phyloP scores from a whole-genome alignment of 2,888 invertebrate genomes.

The Harmothoe impar region DNA sequence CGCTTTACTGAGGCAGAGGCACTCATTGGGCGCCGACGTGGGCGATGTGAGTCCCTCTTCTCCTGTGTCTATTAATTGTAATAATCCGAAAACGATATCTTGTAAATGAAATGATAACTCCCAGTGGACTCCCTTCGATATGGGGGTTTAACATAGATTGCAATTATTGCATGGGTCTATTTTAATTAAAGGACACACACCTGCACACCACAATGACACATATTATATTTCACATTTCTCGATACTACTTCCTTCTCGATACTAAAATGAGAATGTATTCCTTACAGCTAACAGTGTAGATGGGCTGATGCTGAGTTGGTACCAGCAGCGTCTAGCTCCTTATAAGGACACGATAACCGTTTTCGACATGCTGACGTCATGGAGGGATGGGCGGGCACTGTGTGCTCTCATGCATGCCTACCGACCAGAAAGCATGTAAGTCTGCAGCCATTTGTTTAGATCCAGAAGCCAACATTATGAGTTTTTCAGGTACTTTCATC shows the following conservation, averaged over 20 bases:
- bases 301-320: constrained; percentile 38
- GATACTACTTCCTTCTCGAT: too few species aligned
- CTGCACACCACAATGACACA: too few species aligned
- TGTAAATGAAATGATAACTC: too few species aligned
- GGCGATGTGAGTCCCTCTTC: constrained; percentile 14
- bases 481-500: too few species aligned
- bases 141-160: too few species aligned
- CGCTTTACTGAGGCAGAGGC: constrained; percentile 40
- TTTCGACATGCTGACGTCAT: constrained; percentile 34
- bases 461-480: too few species aligned
- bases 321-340: constrained; percentile 15
- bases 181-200: too few species aligned
- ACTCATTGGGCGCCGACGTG: not conserved
- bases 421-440: constrained; percentile 61
- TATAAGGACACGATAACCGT: constrained; percentile 35
- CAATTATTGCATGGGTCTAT: too few species aligned
- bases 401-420: constrained; percentile 55
- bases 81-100: too few species aligned
- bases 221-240: too few species aligned
- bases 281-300: constrained; percentile 29
- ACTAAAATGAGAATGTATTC: too few species aligned
- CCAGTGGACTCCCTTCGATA: too few species aligned
- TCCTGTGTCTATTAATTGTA: not conserved
- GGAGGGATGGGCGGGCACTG: constrained; percentile 51
- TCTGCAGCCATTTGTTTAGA: not conserved